A percentile compares a stretch with the other conserved stretches of the same genome.
These are phyloP conservation scores for Amphibalanus amphitrite DNA, from an alignment of 1,140 invertebrate genomes.

Conservation along the genomic window DNA sequence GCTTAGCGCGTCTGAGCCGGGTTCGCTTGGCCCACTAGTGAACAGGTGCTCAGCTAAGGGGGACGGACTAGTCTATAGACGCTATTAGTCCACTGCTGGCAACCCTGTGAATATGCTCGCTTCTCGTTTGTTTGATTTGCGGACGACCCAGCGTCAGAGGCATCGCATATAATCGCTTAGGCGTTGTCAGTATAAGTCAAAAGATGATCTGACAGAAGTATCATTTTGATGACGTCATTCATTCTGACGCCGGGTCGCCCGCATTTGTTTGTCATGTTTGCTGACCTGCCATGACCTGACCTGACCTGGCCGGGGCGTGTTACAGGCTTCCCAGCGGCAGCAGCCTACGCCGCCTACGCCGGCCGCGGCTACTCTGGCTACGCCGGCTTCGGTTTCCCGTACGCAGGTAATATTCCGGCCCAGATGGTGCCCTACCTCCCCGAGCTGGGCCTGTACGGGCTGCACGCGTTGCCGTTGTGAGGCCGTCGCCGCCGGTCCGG, in stretches of 20 bases:
- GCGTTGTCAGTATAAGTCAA: too few relatives aligned
- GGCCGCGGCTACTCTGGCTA: constrained; percentile 86
- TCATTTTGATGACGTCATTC: too few relatives aligned
- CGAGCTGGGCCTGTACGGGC: constrained; percentile 34
- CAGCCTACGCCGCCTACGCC: constrained; percentile 80
- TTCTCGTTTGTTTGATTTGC: background rate
- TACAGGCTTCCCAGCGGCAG: constrained; percentile 43
- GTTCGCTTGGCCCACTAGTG: background rate
- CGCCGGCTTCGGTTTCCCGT: constrained; percentile 89
- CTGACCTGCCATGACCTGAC: too few relatives aligned
- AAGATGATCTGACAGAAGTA: too few relatives aligned
- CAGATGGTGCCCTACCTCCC: constrained; percentile 39
- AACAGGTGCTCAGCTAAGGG: background rate
- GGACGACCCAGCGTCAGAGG: too few relatives aligned
- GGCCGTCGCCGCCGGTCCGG: background rate
- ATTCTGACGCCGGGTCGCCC: too few relatives aligned
- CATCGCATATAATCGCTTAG: too few relatives aligned
- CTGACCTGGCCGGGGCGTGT: background rate
- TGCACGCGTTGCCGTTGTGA: constrained; percentile 20
- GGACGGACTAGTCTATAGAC: background rate
- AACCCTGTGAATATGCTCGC: background rate
- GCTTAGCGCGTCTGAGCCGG: background rate
- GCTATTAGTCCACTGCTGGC: background rate
- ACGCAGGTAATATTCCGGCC: constrained; percentile 71
- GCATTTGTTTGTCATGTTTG: too few relatives aligned